Evolutionary conservation across 2,888 invertebrate genomes (phyloP).

Genomic region (Patella pellucida): DNA sequence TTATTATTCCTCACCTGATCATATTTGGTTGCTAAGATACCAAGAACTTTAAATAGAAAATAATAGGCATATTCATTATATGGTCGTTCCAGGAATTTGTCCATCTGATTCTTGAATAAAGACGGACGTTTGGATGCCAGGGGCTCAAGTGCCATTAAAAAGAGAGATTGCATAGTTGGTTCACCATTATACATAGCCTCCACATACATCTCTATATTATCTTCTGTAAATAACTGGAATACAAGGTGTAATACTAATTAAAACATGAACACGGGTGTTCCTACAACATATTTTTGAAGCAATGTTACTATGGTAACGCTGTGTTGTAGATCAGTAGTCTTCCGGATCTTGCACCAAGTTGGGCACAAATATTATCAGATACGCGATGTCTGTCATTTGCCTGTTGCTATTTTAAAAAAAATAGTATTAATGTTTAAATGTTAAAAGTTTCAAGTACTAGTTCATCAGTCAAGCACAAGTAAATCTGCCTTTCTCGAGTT

Average conservation of each 20-base stretch:
- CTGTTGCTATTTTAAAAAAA: no score
- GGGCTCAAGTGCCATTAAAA: background rate
- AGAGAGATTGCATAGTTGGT: background rate
- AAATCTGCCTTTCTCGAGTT: no score
- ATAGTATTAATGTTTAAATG: no score
- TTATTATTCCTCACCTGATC: background rate
- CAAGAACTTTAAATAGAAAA: background rate
- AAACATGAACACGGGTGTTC: no score
- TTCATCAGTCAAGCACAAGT: no score
- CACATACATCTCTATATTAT: background rate
- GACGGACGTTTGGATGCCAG: background rate
- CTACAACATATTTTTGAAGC: no score
- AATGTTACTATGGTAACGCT: no score
- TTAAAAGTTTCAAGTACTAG: no score
- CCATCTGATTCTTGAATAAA: background rate
- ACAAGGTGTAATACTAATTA: background rate
- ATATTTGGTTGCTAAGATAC: background rate
- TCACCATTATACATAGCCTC: background rate
- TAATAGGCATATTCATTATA: background rate
- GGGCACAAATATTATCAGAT: no score
- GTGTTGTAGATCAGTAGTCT: no score
- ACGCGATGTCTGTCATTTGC: no score
- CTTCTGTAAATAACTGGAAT: conserved; percentile 6
- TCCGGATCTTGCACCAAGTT: no score
- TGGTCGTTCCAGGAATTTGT: background rate